phyloP scores from a whole-genome alignment of 2,113 vertebrate genomes.

The Tachycineta bicolor region DNA sequence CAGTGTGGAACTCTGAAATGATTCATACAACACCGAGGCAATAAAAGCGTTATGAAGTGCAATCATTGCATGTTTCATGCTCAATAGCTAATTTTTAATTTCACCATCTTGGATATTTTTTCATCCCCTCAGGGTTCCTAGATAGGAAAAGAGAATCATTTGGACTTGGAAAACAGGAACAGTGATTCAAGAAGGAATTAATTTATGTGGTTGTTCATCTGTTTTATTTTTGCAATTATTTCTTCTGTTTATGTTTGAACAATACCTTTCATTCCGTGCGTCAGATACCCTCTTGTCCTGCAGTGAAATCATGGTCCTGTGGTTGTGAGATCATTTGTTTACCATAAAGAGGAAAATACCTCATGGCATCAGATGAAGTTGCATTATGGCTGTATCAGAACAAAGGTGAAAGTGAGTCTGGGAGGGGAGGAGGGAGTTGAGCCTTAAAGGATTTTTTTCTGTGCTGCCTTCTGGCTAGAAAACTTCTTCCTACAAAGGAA shows the following conservation, averaged over 20 bases:
- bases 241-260: background rate
- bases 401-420: background rate
- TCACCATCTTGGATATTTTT: slow-evolving; percentile 57
- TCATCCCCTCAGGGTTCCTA: slow-evolving; percentile 47
- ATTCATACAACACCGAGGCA: slow-evolving; percentile 59
- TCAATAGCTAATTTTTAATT: slow-evolving; percentile 70
- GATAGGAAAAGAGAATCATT: slow-evolving; percentile 28
- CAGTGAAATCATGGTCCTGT: background rate
- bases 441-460: background rate
- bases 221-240: slow-evolving; percentile 41
- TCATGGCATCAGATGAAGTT: background rate
- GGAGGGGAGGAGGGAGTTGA: background rate
- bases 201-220: slow-evolving; percentile 45
- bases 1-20: slow-evolving; percentile 45
- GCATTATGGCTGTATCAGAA: background rate
- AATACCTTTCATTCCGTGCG: background rate
- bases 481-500: background rate
- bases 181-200: slow-evolving; percentile 47
- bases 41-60: slow-evolving; percentile 66
- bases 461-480: background rate
- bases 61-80: slow-evolving; percentile 67
- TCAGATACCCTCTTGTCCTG: background rate
- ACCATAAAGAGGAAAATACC: background rate
- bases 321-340: background rate
- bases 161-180: slow-evolving; percentile 29